Conservation (phyloP, 2,888 invertebrate species). For the Erebia ligea region DNA sequence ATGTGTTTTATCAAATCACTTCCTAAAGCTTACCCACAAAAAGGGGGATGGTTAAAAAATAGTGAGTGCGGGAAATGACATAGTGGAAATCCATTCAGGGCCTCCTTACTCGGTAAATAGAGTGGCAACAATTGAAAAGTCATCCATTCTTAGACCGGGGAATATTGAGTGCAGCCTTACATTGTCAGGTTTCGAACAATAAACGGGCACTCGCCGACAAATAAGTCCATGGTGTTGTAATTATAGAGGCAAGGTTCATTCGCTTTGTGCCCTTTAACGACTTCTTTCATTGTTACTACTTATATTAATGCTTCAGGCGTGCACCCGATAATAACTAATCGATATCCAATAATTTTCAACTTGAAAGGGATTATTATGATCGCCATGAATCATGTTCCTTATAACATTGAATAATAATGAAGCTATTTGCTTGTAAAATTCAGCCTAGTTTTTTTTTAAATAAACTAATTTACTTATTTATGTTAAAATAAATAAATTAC, state of each 20-base stretch:
- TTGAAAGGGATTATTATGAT: constrained; percentile 36
- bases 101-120: constrained; percentile 66
- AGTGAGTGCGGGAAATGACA: constrained; percentile 79
- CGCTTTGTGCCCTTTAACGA: constrained; percentile 54
- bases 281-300: constrained; percentile 59
- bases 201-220: constrained; percentile 53
- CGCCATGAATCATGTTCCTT: constrained; percentile 39
- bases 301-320: constrained; percentile 53
- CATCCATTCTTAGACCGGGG: constrained; percentile 61
- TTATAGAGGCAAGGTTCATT: constrained; percentile 53
- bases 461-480: too few species aligned
- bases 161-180: constrained; percentile 54
- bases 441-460: not conserved
- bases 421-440: not conserved
- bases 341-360: constrained; percentile 29
- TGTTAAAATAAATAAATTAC: too few species aligned
- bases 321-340: constrained; percentile 48
- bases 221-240: constrained; percentile 62
- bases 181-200: constrained; percentile 62
- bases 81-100: constrained; percentile 67
- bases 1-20: constrained; percentile 81
- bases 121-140: constrained; percentile 79
- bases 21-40: constrained; percentile 62
- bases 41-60: constrained; percentile 70
- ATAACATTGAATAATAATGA: not conserved